These are phyloP conservation scores for Leuctra nigra DNA, from an alignment of 2,888 invertebrate species.

Conservation along the genomic window DNA sequence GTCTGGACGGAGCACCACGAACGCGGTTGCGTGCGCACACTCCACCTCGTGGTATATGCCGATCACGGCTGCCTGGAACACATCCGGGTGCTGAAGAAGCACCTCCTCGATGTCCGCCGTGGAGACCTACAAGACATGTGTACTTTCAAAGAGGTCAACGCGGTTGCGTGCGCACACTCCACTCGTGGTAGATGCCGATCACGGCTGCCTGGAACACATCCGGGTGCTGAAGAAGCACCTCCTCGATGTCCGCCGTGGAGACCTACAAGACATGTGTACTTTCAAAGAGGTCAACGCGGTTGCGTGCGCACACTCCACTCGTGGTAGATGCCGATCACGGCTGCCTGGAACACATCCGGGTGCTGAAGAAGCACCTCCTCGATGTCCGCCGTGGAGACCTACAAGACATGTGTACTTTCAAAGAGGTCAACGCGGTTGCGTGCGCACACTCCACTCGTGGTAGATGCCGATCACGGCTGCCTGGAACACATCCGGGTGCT, in stretches of 20 bases:
- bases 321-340: constrained; percentile 11
- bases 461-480: constrained; percentile 11
- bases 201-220: constrained; percentile 9
- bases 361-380: constrained; percentile 8
- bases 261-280: no score
- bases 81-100: constrained; percentile 4
- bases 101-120: constrained; percentile 7
- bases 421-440: constrained; percentile 3
- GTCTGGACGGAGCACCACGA: background rate
- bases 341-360: constrained; percentile 1
- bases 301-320: constrained; percentile 12
- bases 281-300: no score
- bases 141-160: no score
- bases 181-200: constrained; percentile 6
- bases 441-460: constrained; percentile 13
- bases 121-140: no score
- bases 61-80: constrained; percentile 6
- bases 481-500: constrained; percentile 3
- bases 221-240: constrained; percentile 1
- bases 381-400: no score
- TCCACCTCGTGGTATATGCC: constrained; percentile 9
- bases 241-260: constrained; percentile 8
- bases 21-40: constrained; percentile 10
- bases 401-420: no score
- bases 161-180: constrained; percentile 15